Conservation (phyloP, 1,140 invertebrate species). For the Lordiphosa stackelbergi region DNA sequence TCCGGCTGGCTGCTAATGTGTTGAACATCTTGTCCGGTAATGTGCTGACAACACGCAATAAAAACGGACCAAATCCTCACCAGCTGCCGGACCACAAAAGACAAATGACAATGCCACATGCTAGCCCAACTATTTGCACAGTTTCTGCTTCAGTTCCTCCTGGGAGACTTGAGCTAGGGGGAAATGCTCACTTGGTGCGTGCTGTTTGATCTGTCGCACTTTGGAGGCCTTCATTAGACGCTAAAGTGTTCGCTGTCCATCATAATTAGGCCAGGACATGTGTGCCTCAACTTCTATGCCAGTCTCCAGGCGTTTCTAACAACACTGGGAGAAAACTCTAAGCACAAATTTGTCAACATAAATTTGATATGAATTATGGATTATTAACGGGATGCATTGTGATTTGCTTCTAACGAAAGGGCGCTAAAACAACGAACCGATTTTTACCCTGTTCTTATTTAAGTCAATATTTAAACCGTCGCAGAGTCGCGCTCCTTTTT, state of each 20-base stretch:
- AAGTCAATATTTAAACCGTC: too few species aligned
- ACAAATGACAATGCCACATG: conserved; percentile 71
- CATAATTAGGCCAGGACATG: conserved; percentile 54
- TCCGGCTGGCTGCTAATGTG: conserved; percentile 49
- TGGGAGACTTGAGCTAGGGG: conserved; percentile 11
- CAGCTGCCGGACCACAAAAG: conserved; percentile 27
- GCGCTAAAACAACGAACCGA: too few species aligned
- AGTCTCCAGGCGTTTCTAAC: too few species aligned
- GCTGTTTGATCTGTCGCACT: conserved; percentile 55
- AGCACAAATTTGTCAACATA: too few species aligned
- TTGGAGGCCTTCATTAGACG: conserved; percentile 67
- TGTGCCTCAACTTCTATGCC: conserved; percentile 2
- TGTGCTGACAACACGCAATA: conserved; percentile 68
- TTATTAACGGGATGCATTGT: too few species aligned
- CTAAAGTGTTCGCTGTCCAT: conserved; percentile 64
- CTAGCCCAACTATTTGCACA: conserved; percentile 50
- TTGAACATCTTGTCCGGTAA: conserved; percentile 65
- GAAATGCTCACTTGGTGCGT: conserved; percentile 37
- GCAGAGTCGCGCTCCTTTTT: too few species aligned
- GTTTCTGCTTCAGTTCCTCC: conserved; percentile 41
- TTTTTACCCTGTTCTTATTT: too few species aligned
- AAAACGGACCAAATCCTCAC: conserved; percentile 20
- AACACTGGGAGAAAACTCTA: too few species aligned
- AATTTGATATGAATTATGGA: too few species aligned
- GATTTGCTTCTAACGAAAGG: too few species aligned